Evolutionary conservation across 2,113 vertebrate species (phyloP).

Genomic region (Zosterops lateralis): DNA sequence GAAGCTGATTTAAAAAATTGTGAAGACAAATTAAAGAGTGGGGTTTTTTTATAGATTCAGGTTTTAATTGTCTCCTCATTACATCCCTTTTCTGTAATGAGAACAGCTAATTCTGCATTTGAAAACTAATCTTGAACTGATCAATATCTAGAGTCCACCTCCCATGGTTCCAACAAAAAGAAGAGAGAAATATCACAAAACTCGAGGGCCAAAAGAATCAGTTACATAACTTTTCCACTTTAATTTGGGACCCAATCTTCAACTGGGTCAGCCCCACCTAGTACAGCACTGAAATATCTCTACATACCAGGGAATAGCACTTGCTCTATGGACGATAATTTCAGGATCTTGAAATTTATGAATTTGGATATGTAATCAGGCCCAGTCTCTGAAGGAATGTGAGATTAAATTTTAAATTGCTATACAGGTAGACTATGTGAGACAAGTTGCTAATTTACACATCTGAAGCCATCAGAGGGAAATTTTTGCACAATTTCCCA

Average conservation of each 20-base stretch:
- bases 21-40: not conserved
- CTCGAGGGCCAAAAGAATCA: rapidly evolving
- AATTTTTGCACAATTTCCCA: not conserved
- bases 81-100: not conserved
- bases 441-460: not conserved
- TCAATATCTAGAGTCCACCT: not conserved
- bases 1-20: not conserved
- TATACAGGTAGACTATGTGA: not conserved
- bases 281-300: not conserved
- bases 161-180: not conserved
- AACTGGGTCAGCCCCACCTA: not conserved
- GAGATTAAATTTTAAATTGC: not conserved
- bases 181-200: not conserved
- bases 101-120: not conserved
- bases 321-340: not conserved
- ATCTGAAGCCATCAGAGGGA: not conserved
- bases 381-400: not conserved
- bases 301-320: not conserved
- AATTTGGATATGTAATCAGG: not conserved
- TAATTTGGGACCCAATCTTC: not conserved
- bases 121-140: not conserved
- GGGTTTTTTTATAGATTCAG: rapidly evolving
- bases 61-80: not conserved
- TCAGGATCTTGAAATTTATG: not conserved
- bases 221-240: not conserved